phyloP scores from a whole-genome alignment of 2,113 vertebrate species.

The Pao palembangensis region DNA sequence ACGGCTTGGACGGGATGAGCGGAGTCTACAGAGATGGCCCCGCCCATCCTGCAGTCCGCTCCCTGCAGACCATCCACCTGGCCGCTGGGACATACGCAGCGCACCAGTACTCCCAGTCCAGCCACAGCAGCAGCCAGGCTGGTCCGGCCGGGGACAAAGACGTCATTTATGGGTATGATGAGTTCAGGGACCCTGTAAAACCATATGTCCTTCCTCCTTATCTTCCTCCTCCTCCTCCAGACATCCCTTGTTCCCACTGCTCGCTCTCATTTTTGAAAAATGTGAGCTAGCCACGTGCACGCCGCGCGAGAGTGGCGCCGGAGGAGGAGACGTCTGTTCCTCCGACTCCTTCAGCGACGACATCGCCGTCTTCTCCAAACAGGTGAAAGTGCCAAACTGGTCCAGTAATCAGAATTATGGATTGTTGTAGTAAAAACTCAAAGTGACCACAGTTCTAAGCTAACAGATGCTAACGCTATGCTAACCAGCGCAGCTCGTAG shows the following conservation, averaged over 20 bases:
- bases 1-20: slow-evolving; percentile 87
- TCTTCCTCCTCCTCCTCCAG: slow-evolving; percentile 70
- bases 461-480: too few species aligned
- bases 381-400: slow-evolving; percentile 73
- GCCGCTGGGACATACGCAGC: slow-evolving; percentile 83
- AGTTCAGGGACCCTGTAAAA: slow-evolving; percentile 20
- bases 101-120: slow-evolving; percentile 85
- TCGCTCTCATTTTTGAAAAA: slow-evolving; percentile 98
- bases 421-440: too few species aligned
- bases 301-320: slow-evolving; percentile 86
- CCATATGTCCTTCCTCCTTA: neutral
- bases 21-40: slow-evolving; percentile 85
- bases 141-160: slow-evolving; percentile 93
- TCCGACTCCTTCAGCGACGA: slow-evolving; percentile 97
- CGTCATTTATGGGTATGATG: slow-evolving; percentile 93
- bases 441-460: too few species aligned
- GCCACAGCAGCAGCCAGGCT: slow-evolving; percentile 81
- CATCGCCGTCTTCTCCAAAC: slow-evolving; percentile 95
- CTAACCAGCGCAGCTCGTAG: too few species aligned
- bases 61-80: slow-evolving; percentile 88
- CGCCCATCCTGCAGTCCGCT: slow-evolving; percentile 53
- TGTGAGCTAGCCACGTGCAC: slow-evolving; percentile 97
- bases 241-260: slow-evolving; percentile 94
- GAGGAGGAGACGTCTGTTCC: slow-evolving; percentile 91
- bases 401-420: neutral